Percentiles rank a stretch among this genome's conserved stretches.
Conservation (phyloP, 2,888 invertebrate genomes). For the Apodemia zela region DNA sequence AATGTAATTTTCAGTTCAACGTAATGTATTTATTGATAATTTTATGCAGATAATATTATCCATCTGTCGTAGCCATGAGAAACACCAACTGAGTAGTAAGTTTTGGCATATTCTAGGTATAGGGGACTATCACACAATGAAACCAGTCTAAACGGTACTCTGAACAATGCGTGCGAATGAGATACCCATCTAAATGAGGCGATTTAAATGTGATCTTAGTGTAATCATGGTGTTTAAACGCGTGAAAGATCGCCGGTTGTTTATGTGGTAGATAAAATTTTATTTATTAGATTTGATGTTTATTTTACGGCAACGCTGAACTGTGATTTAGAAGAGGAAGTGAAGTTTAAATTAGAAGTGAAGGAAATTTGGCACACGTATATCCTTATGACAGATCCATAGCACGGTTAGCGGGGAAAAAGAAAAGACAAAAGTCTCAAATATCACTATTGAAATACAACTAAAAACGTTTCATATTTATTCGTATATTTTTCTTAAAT, state of each 20-base stretch:
- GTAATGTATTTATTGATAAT: too few species aligned
- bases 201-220: constrained; percentile 46
- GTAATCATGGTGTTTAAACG: constrained; percentile 37
- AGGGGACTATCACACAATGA: constrained; percentile 15
- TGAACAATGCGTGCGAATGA: constrained; percentile 45
- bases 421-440: too few species aligned
- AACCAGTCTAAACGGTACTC: constrained; percentile 27
- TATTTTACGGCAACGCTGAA: background rate
- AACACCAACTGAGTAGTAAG: constrained; percentile 14
- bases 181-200: constrained; percentile 51
- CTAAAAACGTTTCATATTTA: too few species aligned
- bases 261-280: constrained; percentile 19
- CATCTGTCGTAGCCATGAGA: background rate
- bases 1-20: too few species aligned
- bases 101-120: background rate
- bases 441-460: too few species aligned
- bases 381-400: too few species aligned
- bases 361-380: background rate
- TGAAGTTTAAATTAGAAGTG: background rate
- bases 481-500: too few species aligned
- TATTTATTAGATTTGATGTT: constrained; percentile 13
- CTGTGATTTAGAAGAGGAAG: background rate
- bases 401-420: too few species aligned
- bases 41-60: too few species aligned
- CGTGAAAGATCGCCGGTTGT: constrained; percentile 33